These are phyloP conservation scores for Sphenodon punctatus DNA, from an alignment of 2,797 vertebrate genomes.

Conservation along the genomic window DNA sequence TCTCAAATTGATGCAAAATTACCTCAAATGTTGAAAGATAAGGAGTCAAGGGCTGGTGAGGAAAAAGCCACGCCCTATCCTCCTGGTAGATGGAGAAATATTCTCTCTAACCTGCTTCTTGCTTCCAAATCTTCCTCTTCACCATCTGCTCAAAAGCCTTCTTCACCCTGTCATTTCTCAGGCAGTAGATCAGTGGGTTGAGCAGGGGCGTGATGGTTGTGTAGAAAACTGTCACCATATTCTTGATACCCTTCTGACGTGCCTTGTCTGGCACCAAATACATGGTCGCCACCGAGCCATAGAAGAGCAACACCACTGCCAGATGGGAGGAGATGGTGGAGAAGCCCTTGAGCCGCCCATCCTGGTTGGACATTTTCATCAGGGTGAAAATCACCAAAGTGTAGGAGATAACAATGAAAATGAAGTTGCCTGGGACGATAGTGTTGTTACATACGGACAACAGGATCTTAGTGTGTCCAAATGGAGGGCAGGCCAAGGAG, in stretches of 20 bases:
- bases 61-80: no score
- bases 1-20: no score
- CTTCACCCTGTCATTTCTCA: no score
- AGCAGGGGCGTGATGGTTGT: conserved; percentile 42
- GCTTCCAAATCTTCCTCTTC: background rate
- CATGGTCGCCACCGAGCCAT: conserved; percentile 30
- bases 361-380: conserved; percentile 5
- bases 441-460: conserved; percentile 1
- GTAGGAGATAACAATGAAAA: conserved; percentile 36
- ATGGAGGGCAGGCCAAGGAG: conserved; percentile 9
- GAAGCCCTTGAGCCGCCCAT: conserved; percentile 30
- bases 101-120: no score
- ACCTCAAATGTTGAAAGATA: no score
- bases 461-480: background rate
- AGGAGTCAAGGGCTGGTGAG: no score
- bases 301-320: conserved; percentile 49
- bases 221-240: conserved; percentile 50
- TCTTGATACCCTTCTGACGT: conserved; percentile 14
- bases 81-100: no score
- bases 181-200: conserved; percentile 46
- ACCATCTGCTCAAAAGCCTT: no score
- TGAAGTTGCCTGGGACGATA: background rate
- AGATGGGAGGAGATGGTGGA: conserved; percentile 52
- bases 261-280: conserved; percentile 30
- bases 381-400: conserved; percentile 17